Base-by-base conservation (phyloP, 1,140 invertebrate genomes). In the Drosophila eugracilis region DNA sequence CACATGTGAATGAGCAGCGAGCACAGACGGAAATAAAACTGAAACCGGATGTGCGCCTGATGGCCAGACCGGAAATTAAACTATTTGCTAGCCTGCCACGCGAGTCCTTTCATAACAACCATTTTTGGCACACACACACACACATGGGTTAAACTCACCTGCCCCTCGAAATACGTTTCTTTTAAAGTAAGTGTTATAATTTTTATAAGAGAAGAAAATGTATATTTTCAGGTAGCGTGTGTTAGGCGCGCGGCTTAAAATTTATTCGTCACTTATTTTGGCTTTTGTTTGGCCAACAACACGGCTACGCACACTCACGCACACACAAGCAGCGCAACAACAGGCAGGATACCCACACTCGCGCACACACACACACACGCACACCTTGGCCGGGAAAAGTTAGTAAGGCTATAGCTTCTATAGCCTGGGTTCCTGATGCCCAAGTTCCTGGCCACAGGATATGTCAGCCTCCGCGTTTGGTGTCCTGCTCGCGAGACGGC, bases 401-500 rank as follows among this genome's bases (percentile, higher is more conserved):
- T 77, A 66, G 76, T 53, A 65, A 65, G 28, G 37, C 48, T 30
- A 47, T 54, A 14, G 37, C 2, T 21, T 30, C 52, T 19, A 12
- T 26, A 5, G 44, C 44, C 24, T 47, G 44, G 55, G 28, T 19
- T 50, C 54, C 54, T 57, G 54, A 26, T 45, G 4, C 42, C 42
- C 41, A 14, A 36, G 14, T 17, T 24, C 44, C 54, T 57, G 54
- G 54, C 44, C 21, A 34, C 55, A 59, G 55, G 37, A 42, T 69
- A 57, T 60, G 57, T 55, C 83, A 88, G 83, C 60, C 86, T 85
- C 80, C 85, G 85, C 85, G 85, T 58, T 75, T 69, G 72, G 57
- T 78, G 85, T 81, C 85, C 86, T 89, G 49, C 78, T 80, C 86
- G 71, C 85, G 75, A 81, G 88, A 89, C 80, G 85, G 85, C 80